phyloP scores from a whole-genome alignment of 92 coral and sea anemone species.

The Parazoanthus atlanticus region DNA sequence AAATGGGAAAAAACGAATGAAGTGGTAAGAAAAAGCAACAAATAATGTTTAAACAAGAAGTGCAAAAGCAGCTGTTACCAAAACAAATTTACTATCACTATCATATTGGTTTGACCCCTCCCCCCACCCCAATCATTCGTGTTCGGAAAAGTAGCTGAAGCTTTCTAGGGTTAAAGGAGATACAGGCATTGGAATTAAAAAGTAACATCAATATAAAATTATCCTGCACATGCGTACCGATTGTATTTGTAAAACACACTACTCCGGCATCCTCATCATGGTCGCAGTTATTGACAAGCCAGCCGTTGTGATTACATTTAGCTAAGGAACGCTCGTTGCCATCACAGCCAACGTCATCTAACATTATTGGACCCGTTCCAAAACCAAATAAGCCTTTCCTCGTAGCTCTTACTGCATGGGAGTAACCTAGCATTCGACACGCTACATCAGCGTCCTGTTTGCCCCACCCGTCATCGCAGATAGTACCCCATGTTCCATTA shows the following conservation, averaged over 20 bases:
- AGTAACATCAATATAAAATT: too few relatives aligned
- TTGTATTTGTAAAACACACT: not conserved
- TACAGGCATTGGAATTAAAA: too few relatives aligned
- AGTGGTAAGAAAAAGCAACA: too few relatives aligned
- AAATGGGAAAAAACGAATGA: too few relatives aligned
- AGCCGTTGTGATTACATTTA: not conserved
- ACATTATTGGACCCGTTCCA: not conserved
- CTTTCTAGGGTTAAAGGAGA: too few relatives aligned
- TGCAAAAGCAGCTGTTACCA: too few relatives aligned
- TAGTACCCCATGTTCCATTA: conserved; percentile 26
- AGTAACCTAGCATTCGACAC: conserved; percentile 27
- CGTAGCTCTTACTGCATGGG: not conserved
- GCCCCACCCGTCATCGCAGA: not conserved
- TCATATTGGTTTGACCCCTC: too few relatives aligned
- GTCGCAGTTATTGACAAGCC: not conserved
- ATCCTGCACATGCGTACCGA: not conserved
- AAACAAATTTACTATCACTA: too few relatives aligned
- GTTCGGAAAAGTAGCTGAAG: too few relatives aligned
- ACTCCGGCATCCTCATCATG: not conserved
- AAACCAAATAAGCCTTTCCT: not conserved
- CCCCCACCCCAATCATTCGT: too few relatives aligned
- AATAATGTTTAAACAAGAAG: too few relatives aligned
- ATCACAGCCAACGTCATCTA: not conserved
- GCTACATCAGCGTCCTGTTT: conserved; percentile 21
- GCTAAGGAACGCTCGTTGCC: not conserved